These are phyloP conservation scores for Pyrrhia umbra DNA, from an alignment of 2,888 invertebrate genomes.

Conservation along the genomic window DNA sequence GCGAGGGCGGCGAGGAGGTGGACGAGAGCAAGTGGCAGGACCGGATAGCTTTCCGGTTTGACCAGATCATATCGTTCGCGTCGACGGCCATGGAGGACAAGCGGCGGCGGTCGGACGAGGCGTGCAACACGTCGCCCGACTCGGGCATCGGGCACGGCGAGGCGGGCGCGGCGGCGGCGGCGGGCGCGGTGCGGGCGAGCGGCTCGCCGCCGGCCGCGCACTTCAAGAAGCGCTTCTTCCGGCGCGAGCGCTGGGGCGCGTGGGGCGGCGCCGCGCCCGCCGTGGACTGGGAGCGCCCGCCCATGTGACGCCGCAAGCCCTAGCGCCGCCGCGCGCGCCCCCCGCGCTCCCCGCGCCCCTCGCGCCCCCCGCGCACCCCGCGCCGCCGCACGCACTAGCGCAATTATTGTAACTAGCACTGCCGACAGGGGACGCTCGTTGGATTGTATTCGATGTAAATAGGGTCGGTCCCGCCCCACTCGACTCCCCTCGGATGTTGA, in stretches of 20 bases:
- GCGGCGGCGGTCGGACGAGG: conserved; percentile 94
- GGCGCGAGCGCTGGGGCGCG: conserved; percentile 92
- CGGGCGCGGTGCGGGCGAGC: conserved; percentile 65
- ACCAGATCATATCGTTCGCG: conserved; percentile 97
- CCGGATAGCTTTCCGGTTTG: conserved; percentile 97
- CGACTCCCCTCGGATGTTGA: conserved; percentile 67
- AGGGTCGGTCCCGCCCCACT: conserved; percentile 47
- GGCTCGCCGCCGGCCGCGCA: conserved; percentile 82
- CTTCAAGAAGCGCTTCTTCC: conserved; percentile 96
- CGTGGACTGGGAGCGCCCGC: conserved; percentile 87
- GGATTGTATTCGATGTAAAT: conserved; percentile 66
- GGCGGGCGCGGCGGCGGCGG: conserved; percentile 79
- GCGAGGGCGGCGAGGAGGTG: conserved; percentile 92
- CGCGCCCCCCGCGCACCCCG: conserved; percentile 39
- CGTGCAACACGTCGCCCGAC: conserved; percentile 96
- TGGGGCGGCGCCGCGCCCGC: conserved; percentile 85
- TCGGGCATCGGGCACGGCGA: conserved; percentile 94
- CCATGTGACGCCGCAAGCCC: conserved; percentile 83
- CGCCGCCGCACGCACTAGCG: conserved; percentile 54
- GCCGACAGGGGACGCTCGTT: conserved; percentile 55
- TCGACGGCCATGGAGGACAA: conserved; percentile 97
- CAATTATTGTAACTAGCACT: conserved; percentile 60
- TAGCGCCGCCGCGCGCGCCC: conserved; percentile 67
- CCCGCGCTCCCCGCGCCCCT: conserved; percentile 57
- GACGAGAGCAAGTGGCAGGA: conserved; percentile 98